These are phyloP conservation scores for Notamacropus eugenii DNA, from an alignment of 2,797 vertebrate genomes.

Conservation along the genomic window DNA sequence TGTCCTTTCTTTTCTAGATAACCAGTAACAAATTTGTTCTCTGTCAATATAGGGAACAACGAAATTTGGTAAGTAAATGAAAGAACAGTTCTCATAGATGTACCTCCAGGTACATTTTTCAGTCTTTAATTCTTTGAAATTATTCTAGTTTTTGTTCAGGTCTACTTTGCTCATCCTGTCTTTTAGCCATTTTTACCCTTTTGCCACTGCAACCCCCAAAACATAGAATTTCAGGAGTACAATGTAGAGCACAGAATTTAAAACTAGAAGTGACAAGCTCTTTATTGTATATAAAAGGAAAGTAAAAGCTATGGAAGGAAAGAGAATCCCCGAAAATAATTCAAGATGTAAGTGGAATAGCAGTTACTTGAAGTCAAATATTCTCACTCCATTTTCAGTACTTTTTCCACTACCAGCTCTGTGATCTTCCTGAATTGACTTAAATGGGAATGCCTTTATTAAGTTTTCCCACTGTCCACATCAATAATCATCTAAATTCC, in stretches of 20 bases:
- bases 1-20: background rate
- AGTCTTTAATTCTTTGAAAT: background rate
- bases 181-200: background rate
- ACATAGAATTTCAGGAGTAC: background rate
- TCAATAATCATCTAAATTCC: background rate
- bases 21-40: background rate
- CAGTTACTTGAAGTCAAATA: background rate
- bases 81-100: background rate
- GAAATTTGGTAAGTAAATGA: background rate
- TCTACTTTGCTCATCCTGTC: background rate
- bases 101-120: background rate
- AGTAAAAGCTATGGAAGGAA: background rate
- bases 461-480: background rate
- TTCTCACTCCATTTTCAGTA: too few relatives aligned
- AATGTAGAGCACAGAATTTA: background rate
- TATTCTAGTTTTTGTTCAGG: background rate
- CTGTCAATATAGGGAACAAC: background rate
- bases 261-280: background rate
- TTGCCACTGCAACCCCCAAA: background rate
- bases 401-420: background rate
- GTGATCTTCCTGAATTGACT: background rate
- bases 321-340: background rate
- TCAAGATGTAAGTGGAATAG: background rate
- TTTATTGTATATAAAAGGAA: background rate
- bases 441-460: background rate